Conservation (phyloP, 2,113 vertebrate species). For the Rhynchomys soricoides region DNA sequence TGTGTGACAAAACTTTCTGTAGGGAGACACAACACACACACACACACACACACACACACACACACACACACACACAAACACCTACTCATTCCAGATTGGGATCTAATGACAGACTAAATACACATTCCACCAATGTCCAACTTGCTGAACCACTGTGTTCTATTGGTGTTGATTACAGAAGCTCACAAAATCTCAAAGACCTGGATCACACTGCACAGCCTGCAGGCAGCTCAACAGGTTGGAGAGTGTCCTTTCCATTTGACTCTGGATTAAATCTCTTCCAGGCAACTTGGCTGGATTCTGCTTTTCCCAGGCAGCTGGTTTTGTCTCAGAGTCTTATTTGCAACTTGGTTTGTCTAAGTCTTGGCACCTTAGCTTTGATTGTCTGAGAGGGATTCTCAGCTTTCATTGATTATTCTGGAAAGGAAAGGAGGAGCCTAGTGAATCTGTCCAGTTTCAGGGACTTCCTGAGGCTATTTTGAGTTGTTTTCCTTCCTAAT, state of each 20-base stretch:
- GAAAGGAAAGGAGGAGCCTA: not conserved
- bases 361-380: not conserved
- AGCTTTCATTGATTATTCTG: not conserved
- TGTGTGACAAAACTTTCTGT: not conserved
- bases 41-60: not conserved
- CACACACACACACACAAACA: not conserved
- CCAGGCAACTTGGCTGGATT: not conserved
- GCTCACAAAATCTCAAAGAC: not conserved
- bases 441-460: not conserved
- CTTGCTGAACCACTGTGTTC: not conserved
- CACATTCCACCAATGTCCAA: not conserved
- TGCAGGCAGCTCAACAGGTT: not conserved
- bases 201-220: not conserved
- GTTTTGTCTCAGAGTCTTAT: not conserved
- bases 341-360: not conserved
- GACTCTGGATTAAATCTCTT: not conserved
- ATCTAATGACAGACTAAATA: not conserved
- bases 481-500: not conserved
- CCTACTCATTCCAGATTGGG: not conserved
- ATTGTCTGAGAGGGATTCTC: accelerated
- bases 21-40: not conserved
- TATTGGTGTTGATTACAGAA: not conserved
- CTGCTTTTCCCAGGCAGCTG: not conserved
- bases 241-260: not conserved
- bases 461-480: not conserved